Evolutionary conservation across 2,888 invertebrate genomes (phyloP).

Genomic region (Clostera curtula): DNA sequence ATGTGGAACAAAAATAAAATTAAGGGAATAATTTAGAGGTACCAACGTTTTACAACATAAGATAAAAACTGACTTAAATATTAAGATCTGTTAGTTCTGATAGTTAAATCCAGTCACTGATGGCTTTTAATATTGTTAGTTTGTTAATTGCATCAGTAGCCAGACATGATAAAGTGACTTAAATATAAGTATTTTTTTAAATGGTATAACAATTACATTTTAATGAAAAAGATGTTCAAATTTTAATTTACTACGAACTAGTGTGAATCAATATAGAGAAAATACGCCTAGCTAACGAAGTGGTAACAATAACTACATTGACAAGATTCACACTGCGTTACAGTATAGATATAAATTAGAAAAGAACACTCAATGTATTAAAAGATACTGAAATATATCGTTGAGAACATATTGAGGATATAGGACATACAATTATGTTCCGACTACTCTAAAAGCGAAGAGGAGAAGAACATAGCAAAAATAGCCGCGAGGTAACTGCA

Average conservation of each 20-base stretch:
- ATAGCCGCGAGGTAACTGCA: constrained; percentile 7
- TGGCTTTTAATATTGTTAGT: too few species aligned
- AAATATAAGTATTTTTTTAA: too few species aligned
- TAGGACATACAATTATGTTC: constrained; percentile 26
- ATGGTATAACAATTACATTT: too few species aligned
- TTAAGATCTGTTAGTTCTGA: constrained; percentile 18
- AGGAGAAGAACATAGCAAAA: constrained; percentile 37
- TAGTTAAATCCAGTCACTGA: constrained; percentile 5
- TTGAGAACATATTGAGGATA: constrained; percentile 5
- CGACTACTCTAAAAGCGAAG: constrained; percentile 42
- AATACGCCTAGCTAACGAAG: constrained; percentile 10
- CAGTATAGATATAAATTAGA: constrained; percentile 13
- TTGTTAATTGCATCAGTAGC: too few species aligned
- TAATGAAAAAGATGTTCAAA: too few species aligned
- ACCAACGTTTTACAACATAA: constrained; percentile 6
- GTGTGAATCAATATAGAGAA: too few species aligned
- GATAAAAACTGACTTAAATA: constrained; percentile 14
- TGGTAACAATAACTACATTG: constrained; percentile 25
- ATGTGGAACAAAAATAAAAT: constrained; percentile 18
- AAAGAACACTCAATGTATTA: constrained; percentile 9
- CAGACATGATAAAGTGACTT: too few species aligned
- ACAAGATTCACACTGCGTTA: constrained; percentile 24
- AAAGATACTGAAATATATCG: not conserved
- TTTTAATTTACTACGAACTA: too few species aligned
- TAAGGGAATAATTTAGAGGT: constrained; percentile 10